These are phyloP conservation scores for Rhodinocichla rosea DNA, from an alignment of 2,113 vertebrate species.

Conservation along the genomic window DNA sequence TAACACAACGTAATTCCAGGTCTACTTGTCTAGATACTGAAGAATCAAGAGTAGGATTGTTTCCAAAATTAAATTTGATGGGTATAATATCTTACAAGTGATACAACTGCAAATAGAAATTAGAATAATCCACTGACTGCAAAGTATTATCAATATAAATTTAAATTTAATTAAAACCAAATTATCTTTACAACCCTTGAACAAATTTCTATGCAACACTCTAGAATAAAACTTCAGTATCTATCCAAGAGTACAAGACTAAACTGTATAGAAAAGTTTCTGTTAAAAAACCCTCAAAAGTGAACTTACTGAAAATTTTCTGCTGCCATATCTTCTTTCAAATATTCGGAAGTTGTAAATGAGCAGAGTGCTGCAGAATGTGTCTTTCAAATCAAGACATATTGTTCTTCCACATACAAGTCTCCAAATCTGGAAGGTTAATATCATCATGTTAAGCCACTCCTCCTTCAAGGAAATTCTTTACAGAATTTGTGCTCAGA, in stretches of 20 bases:
- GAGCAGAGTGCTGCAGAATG: constrained; percentile 81
- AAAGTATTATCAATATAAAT: background rate
- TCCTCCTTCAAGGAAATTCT: background rate
- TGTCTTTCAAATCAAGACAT: constrained; percentile 82
- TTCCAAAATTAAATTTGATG: background rate
- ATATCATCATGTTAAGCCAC: constrained; percentile 13
- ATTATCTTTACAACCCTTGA: background rate
- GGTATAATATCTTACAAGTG: background rate
- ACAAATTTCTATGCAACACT: background rate
- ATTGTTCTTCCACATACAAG: constrained; percentile 76
- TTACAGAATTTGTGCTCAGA: background rate
- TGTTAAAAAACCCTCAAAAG: background rate
- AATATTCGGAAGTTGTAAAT: constrained; percentile 85
- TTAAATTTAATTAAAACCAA: background rate
- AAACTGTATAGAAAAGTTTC: background rate
- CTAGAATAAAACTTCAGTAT: background rate
- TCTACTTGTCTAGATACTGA: background rate
- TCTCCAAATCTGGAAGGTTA: constrained; percentile 75
- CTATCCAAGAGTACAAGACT: background rate
- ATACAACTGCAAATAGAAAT: background rate
- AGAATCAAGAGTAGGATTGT: background rate
- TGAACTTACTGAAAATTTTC: constrained; percentile 81
- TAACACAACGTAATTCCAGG: background rate
- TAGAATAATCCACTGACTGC: background rate
- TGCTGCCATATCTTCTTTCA: constrained; percentile 83